Percentiles rank a stretch among this genome's conserved stretches.
Evolutionary conservation across 2,113 vertebrate species (phyloP).

Genomic region (Ailurus styani): DNA sequence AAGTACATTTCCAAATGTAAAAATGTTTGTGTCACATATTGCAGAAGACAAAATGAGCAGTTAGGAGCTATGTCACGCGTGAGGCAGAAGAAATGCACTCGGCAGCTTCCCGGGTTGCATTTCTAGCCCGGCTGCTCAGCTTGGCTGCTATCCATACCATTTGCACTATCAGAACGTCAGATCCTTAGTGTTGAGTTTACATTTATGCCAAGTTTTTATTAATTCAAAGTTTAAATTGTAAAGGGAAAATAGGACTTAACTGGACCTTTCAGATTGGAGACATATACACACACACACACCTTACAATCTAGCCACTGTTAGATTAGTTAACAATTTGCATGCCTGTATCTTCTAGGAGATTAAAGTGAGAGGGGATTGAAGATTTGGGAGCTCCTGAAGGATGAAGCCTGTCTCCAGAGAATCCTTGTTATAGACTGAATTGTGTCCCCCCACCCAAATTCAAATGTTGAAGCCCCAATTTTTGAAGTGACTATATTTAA

Average conservation of each 20-base stretch:
- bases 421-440: slow-evolving; percentile 73
- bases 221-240: slow-evolving; percentile 16
- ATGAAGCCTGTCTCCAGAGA: slow-evolving; percentile 94
- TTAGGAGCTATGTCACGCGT: neutral
- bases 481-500: neutral
- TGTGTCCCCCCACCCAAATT: neutral
- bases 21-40: neutral
- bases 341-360: slow-evolving; percentile 80
- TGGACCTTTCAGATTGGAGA: neutral
- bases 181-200: neutral
- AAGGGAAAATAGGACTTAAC: neutral
- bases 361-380: slow-evolving; percentile 91
- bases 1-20: slow-evolving; percentile 24
- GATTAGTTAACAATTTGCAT: neutral
- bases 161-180: neutral
- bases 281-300: neutral
- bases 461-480: neutral
- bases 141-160: neutral
- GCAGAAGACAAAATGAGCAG: neutral
- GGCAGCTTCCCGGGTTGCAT: neutral
- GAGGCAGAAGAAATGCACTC: neutral
- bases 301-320: neutral
- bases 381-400: slow-evolving; percentile 92
- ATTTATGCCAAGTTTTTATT: neutral
- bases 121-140: neutral